phyloP scores from a whole-genome alignment of 2,888 invertebrate genomes.

The Drosophila mercatorum region DNA sequence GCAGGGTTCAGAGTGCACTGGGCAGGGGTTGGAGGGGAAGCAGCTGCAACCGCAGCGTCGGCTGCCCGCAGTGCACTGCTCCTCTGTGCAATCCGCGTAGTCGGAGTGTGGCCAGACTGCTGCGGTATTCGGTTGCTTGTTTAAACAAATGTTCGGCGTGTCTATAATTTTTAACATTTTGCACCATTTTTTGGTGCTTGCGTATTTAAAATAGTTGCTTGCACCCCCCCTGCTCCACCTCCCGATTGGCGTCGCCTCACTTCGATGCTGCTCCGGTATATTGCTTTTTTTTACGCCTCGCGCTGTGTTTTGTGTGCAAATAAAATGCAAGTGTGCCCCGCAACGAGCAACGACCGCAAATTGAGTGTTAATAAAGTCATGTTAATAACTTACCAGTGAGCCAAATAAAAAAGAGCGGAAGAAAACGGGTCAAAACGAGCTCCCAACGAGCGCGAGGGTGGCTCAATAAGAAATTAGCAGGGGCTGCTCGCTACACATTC shows the following conservation, averaged over 20 bases:
- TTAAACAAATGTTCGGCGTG: slow-evolving; percentile 70
- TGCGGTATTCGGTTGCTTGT: slow-evolving; percentile 62
- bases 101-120: slow-evolving; percentile 52
- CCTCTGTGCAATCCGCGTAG: slow-evolving; percentile 40
- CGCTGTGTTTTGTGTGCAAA: slow-evolving; percentile 68
- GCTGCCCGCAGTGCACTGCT: slow-evolving; percentile 37
- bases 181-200: slow-evolving; percentile 44
- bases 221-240: neutral
- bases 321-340: slow-evolving; percentile 63
- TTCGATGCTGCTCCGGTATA: slow-evolving; percentile 13
- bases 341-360: slow-evolving; percentile 67
- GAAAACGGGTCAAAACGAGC: slow-evolving; percentile 21
- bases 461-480: slow-evolving; percentile 45
- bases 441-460: slow-evolving; percentile 15
- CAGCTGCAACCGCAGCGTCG: slow-evolving; percentile 52
- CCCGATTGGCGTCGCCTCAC: neutral
- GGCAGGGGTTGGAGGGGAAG: neutral
- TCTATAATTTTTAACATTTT: slow-evolving; percentile 71
- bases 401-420: slow-evolving; percentile 19
- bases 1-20: neutral
- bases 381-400: slow-evolving; percentile 72
- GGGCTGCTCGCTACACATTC: slow-evolving; percentile 31
- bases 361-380: slow-evolving; percentile 80
- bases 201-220: slow-evolving; percentile 56
- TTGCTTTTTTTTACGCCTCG: slow-evolving; percentile 51